Percentiles rank a stretch among this genome's conserved stretches.
Conservation (phyloP, 1,140 invertebrate genomes). For the Kradibia gibbosae region DNA sequence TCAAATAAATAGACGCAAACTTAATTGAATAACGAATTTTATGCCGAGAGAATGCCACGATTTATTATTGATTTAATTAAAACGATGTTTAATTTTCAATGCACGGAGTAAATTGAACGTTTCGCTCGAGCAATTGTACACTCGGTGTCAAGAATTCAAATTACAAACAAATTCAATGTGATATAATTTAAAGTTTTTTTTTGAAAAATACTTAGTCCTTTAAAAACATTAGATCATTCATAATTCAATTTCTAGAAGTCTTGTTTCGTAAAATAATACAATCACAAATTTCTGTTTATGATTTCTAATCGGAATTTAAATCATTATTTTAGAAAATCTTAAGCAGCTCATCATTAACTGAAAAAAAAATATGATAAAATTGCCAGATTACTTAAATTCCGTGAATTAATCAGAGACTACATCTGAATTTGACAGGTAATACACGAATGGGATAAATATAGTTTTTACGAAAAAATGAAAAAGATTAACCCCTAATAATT, state of each 20-base stretch:
- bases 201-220: no score
- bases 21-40: constrained; percentile 41
- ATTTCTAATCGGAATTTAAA: no score
- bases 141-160: neutral
- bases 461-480: neutral
- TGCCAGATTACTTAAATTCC: no score
- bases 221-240: no score
- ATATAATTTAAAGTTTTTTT: constrained; percentile 18
- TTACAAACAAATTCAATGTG: constrained; percentile 9
- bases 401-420: neutral
- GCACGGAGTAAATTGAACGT: neutral
- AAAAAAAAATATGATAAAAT: no score
- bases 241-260: no score
- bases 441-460: neutral
- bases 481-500: no score
- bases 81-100: constrained; percentile 37
- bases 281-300: no score
- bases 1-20: constrained; percentile 31
- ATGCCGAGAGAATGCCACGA: constrained; percentile 1
- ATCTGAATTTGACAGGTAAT: constrained; percentile 27
- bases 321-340: no score
- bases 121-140: neutral
- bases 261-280: no score
- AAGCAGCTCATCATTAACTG: no score
- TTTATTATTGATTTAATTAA: constrained; percentile 49